These are phyloP conservation scores for Limosa lapponica DNA, from an alignment of 2,797 vertebrate genomes.

Conservation along the genomic window DNA sequence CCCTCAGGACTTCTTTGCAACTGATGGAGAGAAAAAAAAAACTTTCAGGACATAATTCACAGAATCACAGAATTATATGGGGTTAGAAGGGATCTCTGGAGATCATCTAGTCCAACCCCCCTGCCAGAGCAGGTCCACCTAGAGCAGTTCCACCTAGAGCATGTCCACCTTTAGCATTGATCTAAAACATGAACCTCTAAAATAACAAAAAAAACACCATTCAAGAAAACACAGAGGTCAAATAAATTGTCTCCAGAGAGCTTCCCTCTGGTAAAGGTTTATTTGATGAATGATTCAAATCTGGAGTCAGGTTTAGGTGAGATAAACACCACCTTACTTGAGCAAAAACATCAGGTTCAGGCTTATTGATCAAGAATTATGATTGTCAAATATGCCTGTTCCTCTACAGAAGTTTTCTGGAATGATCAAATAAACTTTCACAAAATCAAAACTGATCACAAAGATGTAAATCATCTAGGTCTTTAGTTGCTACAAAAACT, in stretches of 20 bases:
- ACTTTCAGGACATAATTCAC: neutral
- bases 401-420: neutral
- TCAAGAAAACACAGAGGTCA: neutral
- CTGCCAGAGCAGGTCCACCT: too few species aligned
- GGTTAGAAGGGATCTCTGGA: too few species aligned
- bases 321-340: neutral
- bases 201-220: neutral
- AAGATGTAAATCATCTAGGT: neutral
- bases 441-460: neutral
- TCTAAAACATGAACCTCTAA: neutral
- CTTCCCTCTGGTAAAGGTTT: neutral
- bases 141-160: too few species aligned
- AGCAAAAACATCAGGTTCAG: neutral
- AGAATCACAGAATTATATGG: too few species aligned
- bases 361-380: neutral
- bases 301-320: neutral
- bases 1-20: neutral
- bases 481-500: neutral
- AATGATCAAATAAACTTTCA: neutral
- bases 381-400: neutral
- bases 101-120: too few species aligned
- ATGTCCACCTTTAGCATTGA: too few species aligned
- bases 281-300: neutral
- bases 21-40: neutral
- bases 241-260: neutral